A percentile compares a stretch with the other conserved stretches of the same genome.
Evolutionary conservation across 2,888 invertebrate genomes (phyloP).

Genomic region (Troides helena): DNA sequence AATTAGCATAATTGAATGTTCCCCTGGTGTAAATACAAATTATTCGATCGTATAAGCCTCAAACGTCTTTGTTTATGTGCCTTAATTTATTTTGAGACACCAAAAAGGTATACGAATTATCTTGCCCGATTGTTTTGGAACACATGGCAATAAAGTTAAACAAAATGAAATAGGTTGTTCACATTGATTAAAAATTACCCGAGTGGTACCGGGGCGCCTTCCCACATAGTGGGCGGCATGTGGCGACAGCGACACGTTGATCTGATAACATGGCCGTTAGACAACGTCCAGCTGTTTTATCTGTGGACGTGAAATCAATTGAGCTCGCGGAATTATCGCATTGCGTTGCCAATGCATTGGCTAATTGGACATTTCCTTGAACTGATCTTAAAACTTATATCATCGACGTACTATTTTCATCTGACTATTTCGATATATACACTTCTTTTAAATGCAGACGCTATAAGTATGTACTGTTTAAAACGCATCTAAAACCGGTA

Average conservation of each 20-base stretch:
- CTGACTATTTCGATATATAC: background rate
- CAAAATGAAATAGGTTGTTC: conserved; percentile 30
- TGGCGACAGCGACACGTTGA: conserved; percentile 65
- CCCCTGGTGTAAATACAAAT: conserved; percentile 62
- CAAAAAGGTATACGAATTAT: conserved; percentile 46
- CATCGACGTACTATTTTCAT: conserved; percentile 8
- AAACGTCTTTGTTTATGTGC: conserved; percentile 59
- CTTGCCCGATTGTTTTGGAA: conserved; percentile 37
- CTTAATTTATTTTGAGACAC: conserved; percentile 52
- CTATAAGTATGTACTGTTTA: conserved; percentile 25
- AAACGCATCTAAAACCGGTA: conserved; percentile 36
- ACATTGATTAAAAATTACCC: conserved; percentile 39
- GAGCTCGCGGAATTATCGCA: conserved; percentile 72
- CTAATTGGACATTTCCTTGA: conserved; percentile 72
- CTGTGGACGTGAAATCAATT: conserved; percentile 71
- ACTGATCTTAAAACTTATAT: conserved; percentile 38
- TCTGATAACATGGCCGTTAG: conserved; percentile 68
- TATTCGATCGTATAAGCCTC: conserved; percentile 61
- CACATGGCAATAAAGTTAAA: conserved; percentile 38
- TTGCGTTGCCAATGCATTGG: conserved; percentile 61
- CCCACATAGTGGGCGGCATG: conserved; percentile 65
- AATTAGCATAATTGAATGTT: conserved; percentile 76
- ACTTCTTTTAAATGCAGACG: conserved; percentile 10
- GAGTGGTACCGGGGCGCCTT: conserved; percentile 43
- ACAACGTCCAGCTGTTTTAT: conserved; percentile 73